Conservation (phyloP, 2,113 vertebrate species). For the Ochotona curzoniae region DNA sequence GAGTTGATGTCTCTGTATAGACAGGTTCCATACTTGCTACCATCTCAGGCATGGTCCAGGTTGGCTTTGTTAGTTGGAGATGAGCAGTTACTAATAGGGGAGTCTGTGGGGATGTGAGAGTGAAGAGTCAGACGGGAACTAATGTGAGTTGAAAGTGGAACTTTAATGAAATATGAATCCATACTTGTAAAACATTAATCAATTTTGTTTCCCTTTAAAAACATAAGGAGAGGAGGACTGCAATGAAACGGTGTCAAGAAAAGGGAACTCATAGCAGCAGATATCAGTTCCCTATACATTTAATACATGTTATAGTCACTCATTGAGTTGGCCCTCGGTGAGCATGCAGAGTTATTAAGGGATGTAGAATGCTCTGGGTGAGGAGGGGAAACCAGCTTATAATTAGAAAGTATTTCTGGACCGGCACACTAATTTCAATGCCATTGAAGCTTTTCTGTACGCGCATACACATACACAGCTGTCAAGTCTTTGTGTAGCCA, state of each 20-base stretch:
- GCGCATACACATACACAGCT: not conserved
- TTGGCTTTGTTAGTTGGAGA: not conserved
- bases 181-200: not conserved
- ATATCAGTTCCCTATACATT: not conserved
- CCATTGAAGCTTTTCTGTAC: not conserved
- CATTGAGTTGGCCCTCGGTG: not conserved
- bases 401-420: not conserved
- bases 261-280: not conserved
- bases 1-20: not conserved
- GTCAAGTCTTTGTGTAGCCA: not conserved
- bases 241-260: not conserved
- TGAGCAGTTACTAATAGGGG: not conserved
- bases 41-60: not conserved
- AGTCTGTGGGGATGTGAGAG: accelerated
- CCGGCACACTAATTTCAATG: not conserved
- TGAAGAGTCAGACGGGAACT: accelerated
- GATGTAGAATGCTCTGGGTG: not conserved
- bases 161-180: not conserved
- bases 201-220: slow-evolving; percentile 28
- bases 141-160: not conserved
- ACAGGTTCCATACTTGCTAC: not conserved
- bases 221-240: not conserved
- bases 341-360: not conserved
- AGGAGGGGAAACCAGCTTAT: not conserved
- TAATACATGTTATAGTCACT: not conserved